Conservation (phyloP, 2,113 vertebrate species). For the Nycticebus coucang region DNA sequence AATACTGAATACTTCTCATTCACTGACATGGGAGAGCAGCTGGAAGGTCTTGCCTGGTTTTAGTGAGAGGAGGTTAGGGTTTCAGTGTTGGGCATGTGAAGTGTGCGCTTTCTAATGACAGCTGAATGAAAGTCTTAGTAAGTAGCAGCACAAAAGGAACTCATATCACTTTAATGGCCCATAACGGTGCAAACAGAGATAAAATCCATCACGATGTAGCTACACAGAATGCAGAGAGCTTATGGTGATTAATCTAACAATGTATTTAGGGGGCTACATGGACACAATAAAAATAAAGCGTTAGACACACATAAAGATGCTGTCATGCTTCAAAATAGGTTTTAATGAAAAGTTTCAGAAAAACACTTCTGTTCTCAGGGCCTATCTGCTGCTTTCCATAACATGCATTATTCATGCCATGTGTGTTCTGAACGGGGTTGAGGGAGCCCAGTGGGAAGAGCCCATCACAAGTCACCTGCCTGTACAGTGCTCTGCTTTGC, state of each 20-base stretch:
- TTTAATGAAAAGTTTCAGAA: conserved; percentile 25
- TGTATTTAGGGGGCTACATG: background rate
- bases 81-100: background rate
- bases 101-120: background rate
- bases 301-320: background rate
- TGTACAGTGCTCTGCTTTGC: background rate
- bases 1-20: background rate
- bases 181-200: background rate
- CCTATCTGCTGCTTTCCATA: conserved; percentile 19
- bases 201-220: background rate
- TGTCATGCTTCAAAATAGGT: background rate
- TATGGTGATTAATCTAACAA: background rate
- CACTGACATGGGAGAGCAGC: background rate
- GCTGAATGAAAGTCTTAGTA: background rate
- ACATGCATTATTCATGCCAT: background rate
- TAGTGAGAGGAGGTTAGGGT: background rate
- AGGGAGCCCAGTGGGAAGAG: background rate
- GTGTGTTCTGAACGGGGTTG: background rate
- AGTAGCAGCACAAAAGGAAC: background rate
- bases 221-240: background rate
- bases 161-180: background rate
- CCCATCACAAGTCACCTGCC: background rate
- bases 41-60: background rate
- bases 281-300: background rate
- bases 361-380: background rate